Evolutionary conservation across 2,113 vertebrate species (phyloP).

Genomic region (Rhinolophus sinicus): DNA sequence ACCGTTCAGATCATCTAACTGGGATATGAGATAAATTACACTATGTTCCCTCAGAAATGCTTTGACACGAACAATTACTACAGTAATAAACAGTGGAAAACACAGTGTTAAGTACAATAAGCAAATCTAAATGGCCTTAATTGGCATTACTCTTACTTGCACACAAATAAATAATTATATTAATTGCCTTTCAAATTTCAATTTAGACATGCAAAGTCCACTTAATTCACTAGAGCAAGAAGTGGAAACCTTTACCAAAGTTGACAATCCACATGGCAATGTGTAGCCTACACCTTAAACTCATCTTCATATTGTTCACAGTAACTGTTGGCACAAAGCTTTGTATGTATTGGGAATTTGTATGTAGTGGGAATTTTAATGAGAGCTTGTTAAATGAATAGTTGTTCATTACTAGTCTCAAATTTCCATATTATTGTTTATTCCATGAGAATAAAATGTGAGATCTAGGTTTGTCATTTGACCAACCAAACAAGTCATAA

Average conservation of each 20-base stretch:
- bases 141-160: constrained; percentile 68
- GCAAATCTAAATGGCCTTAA: constrained; percentile 67
- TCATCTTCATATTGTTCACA: background rate
- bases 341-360: background rate
- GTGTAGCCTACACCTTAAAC: background rate
- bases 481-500: constrained; percentile 22
- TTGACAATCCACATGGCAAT: background rate
- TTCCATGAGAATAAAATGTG: constrained; percentile 36
- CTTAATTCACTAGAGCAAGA: constrained; percentile 61
- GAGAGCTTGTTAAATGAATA: background rate
- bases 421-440: constrained; percentile 38
- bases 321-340: background rate
- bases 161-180: constrained; percentile 74
- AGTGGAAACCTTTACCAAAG: constrained; percentile 39
- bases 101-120: constrained; percentile 62
- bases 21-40: constrained; percentile 52
- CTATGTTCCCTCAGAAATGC: constrained; percentile 58
- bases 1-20: constrained; percentile 46
- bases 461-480: background rate
- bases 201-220: constrained; percentile 47
- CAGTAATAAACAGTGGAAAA: constrained; percentile 64
- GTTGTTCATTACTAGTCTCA: background rate
- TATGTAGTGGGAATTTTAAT: background rate
- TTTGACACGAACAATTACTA: constrained; percentile 69
- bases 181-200: constrained; percentile 58